These are phyloP conservation scores for Tragopan temminckii DNA, from an alignment of 2,797 vertebrate genomes.

Conservation along the genomic window DNA sequence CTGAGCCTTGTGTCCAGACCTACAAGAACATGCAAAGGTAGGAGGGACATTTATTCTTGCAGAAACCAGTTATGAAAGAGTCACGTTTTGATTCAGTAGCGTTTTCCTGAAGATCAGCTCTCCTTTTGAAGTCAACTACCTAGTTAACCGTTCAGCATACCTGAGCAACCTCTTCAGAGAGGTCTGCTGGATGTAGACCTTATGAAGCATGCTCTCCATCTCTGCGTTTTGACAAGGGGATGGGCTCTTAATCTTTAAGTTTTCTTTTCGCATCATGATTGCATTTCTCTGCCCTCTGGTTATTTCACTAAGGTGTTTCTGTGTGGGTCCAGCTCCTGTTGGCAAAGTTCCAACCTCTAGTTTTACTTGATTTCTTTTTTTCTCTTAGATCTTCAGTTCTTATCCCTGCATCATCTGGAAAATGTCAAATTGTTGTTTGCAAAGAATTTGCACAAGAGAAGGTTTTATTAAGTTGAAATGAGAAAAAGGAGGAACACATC, in stretches of 20 bases:
- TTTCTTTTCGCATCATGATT: neutral
- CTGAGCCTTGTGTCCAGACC: neutral
- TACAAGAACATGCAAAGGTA: neutral
- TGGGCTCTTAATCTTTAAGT: neutral
- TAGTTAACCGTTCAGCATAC: neutral
- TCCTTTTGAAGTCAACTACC: neutral
- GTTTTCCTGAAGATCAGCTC: neutral
- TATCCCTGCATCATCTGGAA: neutral
- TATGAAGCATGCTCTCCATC: neutral
- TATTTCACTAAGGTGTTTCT: neutral
- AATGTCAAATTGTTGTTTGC: neutral
- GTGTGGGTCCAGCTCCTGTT: neutral
- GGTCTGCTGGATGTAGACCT: neutral
- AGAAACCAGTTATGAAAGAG: neutral
- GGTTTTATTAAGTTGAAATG: conserved; percentile 8
- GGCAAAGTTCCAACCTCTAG: neutral
- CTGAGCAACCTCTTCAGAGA: neutral
- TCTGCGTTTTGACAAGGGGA: neutral
- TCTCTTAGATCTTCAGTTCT: neutral
- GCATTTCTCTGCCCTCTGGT: neutral
- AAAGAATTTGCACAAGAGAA: neutral
- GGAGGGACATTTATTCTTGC: neutral
- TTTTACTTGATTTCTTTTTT: neutral
- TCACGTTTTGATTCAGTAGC: neutral
- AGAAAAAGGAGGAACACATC: neutral